Evolutionary conservation across 2,797 vertebrate genomes (phyloP).

Genomic region (Benthosema pterotum): DNA sequence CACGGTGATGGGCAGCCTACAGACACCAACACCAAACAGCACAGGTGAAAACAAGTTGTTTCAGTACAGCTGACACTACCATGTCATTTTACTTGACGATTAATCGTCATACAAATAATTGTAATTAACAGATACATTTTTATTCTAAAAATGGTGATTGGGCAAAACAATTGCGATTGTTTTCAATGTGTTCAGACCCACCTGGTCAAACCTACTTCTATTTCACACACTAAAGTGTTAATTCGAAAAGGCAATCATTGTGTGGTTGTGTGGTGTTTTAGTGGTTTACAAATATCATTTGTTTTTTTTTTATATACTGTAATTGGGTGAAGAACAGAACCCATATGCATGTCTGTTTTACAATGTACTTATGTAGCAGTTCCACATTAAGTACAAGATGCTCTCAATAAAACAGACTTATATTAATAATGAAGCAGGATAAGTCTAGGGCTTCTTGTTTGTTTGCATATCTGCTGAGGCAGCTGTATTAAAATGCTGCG

Average conservation of each 20-base stretch:
- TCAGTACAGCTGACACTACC: neutral
- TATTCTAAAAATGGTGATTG: too few species aligned
- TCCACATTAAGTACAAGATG: neutral
- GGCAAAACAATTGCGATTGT: too few species aligned
- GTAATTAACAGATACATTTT: too few species aligned
- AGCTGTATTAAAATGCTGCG: slow-evolving; percentile 61
- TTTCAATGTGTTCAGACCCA: too few species aligned
- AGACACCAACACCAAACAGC: slow-evolving; percentile 98
- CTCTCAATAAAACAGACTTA: slow-evolving; percentile 33
- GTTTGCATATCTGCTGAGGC: slow-evolving; percentile 62
- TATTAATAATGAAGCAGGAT: slow-evolving; percentile 19
- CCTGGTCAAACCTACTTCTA: too few species aligned
- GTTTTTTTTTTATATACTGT: neutral
- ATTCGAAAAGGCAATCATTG: neutral
- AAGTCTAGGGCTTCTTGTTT: slow-evolving; percentile 44
- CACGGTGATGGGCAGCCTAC: slow-evolving; percentile 92
- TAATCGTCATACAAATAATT: too few species aligned
- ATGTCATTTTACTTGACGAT: neutral
- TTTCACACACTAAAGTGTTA: too few species aligned
- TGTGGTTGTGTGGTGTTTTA: too few species aligned
- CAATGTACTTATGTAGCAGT: neutral
- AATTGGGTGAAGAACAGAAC: neutral
- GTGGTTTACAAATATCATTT: too few species aligned
- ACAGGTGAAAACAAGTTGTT: slow-evolving; percentile 83
- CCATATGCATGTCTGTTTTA: neutral